phyloP scores from a whole-genome alignment of 92 coral and sea anemone species.

The Phenganax stokvisi region DNA sequence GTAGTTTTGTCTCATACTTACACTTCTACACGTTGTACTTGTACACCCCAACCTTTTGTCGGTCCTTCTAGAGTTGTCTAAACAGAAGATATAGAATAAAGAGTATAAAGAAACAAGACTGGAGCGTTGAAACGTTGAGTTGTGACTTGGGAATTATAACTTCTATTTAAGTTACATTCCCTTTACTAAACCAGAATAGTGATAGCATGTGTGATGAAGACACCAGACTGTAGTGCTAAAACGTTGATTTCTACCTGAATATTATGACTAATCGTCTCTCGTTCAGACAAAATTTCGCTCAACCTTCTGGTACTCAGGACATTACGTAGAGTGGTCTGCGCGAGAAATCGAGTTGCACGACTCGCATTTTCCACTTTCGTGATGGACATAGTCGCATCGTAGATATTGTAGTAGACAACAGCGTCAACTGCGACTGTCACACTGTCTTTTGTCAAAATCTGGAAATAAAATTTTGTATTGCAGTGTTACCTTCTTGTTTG shows the following conservation, averaged over 20 bases:
- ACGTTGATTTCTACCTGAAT: conserved; percentile 64
- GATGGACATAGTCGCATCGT: conserved; percentile 87
- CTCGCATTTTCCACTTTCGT: conserved; percentile 81
- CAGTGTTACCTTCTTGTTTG: background rate
- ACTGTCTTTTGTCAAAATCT: conserved; percentile 93
- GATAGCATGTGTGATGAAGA: background rate
- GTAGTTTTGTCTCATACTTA: conserved; percentile 38
- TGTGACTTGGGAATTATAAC: too few species aligned
- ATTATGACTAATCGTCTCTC: conserved; percentile 68
- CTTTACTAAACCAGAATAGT: too few species aligned
- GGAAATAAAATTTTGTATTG: background rate
- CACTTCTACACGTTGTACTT: conserved; percentile 78
- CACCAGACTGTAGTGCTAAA: background rate
- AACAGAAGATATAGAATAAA: background rate
- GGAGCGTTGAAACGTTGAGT: background rate
- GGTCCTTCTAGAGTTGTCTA: conserved; percentile 64
- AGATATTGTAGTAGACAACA: conserved; percentile 90
- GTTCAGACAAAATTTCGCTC: conserved; percentile 73
- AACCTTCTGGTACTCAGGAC: conserved; percentile 80
- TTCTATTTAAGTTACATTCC: too few species aligned
- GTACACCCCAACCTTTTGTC: conserved; percentile 74
- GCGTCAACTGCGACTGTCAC: conserved; percentile 99
- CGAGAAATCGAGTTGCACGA: conserved; percentile 81
- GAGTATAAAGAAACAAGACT: background rate
- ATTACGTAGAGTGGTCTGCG: conserved; percentile 96